Conservation (phyloP, 2,888 invertebrate species). For the Eumerus sabulonum region DNA sequence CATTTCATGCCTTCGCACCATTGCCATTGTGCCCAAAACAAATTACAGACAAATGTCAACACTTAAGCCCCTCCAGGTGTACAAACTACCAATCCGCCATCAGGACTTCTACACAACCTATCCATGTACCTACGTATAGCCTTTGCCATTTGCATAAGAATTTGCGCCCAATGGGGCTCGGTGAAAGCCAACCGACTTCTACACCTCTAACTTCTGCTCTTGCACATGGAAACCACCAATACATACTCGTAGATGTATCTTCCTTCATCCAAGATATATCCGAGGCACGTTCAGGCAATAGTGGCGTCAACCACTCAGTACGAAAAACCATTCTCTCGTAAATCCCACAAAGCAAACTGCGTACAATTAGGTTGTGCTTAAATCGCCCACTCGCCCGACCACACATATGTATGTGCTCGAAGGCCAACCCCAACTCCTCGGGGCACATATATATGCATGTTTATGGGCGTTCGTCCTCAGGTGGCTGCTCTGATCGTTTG, state of each 20-base stretch:
- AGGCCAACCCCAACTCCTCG: not conserved
- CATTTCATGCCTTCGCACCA: no score
- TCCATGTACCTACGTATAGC: no score
- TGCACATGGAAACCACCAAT: no score
- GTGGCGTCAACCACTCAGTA: not conserved
- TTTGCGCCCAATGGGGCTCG: no score
- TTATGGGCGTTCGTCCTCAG: conserved; percentile 5
- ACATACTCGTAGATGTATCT: no score
- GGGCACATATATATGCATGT: not conserved
- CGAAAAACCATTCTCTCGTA: conserved; percentile 23
- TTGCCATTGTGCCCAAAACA: conserved; percentile 27
- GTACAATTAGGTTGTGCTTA: conserved; percentile 50
- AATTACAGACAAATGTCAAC: conserved; percentile 47
- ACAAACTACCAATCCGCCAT: not conserved
- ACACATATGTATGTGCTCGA: no score
- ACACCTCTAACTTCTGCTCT: not conserved
- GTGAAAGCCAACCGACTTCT: not conserved
- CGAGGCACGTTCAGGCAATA: no score
- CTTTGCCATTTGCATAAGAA: no score
- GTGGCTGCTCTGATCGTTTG: conserved; percentile 24
- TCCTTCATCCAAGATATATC: no score
- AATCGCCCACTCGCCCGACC: conserved; percentile 10
- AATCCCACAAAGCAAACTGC: conserved; percentile 45
- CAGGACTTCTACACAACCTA: conserved; percentile 9
- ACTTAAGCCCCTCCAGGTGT: conserved; percentile 25